Evolutionary conservation across 2,113 vertebrate genomes (phyloP).

Genomic region (Stegostoma tigrinum): DNA sequence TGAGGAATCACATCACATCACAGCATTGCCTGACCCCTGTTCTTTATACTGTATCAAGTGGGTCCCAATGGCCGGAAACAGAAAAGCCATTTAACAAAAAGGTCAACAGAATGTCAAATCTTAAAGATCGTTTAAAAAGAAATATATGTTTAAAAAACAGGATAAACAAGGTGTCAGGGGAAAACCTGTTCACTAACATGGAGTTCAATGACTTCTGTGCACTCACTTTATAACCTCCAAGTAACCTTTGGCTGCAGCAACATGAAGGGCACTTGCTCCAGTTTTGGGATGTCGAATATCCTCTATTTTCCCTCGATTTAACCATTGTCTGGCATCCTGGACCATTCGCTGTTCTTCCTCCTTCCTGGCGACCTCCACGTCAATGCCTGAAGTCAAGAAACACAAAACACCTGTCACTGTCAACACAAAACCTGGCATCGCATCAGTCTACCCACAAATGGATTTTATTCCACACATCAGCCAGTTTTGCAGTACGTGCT

Average conservation of each 20-base stretch:
- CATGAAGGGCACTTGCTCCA: conserved; percentile 64
- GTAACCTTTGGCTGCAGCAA: conserved; percentile 67
- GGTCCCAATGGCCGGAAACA: neutral
- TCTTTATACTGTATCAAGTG: neutral
- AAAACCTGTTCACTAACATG: neutral
- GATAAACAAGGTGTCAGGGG: too few relatives aligned
- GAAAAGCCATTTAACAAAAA: neutral
- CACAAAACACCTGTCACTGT: neutral
- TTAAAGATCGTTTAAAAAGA: neutral
- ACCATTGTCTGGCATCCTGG: conserved; percentile 55
- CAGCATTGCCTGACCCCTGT: neutral
- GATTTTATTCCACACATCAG: neutral
- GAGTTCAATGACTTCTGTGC: neutral
- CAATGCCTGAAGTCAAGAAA: conserved; percentile 50
- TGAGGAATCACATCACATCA: neutral
- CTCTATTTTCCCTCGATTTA: conserved; percentile 39
- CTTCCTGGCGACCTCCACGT: conserved; percentile 60
- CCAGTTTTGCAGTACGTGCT: neutral
- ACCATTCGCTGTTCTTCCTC: conserved; percentile 66
- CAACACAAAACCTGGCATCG: neutral
- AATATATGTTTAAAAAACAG: neutral
- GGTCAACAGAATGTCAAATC: neutral
- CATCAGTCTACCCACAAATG: neutral
- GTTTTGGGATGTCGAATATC: conserved; percentile 61
- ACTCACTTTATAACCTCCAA: conserved; percentile 69